Evolutionary conservation across 2,797 vertebrate genomes (phyloP), one percentile per base, ranked within the genome.

Genomic region (Sternotherus odoratus): DNA sequence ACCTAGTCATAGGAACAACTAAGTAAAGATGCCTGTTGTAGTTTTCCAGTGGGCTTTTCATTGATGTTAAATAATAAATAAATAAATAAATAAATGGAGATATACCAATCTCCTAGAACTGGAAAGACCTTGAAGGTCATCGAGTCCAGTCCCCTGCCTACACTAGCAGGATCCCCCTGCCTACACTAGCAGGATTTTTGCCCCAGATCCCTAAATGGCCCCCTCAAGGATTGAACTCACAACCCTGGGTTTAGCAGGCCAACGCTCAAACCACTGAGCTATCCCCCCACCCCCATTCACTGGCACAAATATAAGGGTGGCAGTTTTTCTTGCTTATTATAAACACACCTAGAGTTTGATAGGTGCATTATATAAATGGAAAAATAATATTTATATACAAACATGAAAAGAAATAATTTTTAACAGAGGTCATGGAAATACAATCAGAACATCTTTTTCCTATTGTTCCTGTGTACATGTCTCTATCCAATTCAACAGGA

Each of bases 401-500:
- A 48, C 72, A 75, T 24, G 4, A 9, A 69, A 69, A 69, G 36
- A 5, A 36, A 66, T 39, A 23, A 17, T 39, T 69, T 36, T 36
- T 36, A 36, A 39, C n/a, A 79, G 84, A 85, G 69, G 82, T n/a
- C 12, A 86, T 0, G 2, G 69, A 90, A n/a, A 63, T 1, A 1
- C 0, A 1, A 1, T 0, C 0, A 75, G 69, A 92, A 88, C 3
- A 8, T 86, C 6, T 7, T 80, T 50, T 82, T 53, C 54, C 80
- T 79, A 23, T 36, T 2, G 36, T 36, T 36, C 49, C 74, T 54
- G 26, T 12, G 19, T 9, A 33, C 8, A 50, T 56, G 30, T 8
- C 57, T 13, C 60, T 49, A 21, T 51, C 54, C 43, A 39, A 63
- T 21, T 33, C 54, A 85, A 23, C 49, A 39, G 79, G 17, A 63